These are phyloP conservation scores for Strongylocentrotus purpuratus DNA, from an alignment of 35 echinoderm and acorn worm species.

Conservation along the genomic window DNA sequence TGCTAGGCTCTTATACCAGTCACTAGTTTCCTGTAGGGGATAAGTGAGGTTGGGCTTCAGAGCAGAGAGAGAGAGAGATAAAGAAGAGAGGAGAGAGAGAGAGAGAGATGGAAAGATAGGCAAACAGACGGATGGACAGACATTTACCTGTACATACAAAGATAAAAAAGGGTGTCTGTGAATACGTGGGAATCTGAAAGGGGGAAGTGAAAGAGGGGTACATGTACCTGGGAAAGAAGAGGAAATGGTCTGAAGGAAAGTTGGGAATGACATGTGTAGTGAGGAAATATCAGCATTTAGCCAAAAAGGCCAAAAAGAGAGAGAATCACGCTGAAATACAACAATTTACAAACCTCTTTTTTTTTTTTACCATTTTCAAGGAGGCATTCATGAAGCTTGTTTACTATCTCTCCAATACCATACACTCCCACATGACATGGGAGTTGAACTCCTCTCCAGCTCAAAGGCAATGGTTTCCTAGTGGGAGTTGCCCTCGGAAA, in stretches of 20 bases:
- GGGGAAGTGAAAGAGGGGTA: neutral
- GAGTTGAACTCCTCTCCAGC: neutral
- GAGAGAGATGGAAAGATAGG: neutral
- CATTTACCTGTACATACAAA: neutral
- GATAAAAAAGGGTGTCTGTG: neutral
- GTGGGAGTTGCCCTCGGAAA: constrained; percentile 26
- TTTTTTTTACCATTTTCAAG: neutral
- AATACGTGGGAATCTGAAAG: neutral
- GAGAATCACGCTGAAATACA: no score
- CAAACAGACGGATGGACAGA: neutral
- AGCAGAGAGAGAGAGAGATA: neutral
- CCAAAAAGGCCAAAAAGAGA: no score
- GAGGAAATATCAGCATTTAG: neutral
- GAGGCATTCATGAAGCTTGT: neutral
- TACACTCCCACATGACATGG: neutral
- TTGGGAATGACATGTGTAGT: no score
- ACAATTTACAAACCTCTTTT: no score
- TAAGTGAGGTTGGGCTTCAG: neutral
- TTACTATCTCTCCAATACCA: neutral
- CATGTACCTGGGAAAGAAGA: no score
- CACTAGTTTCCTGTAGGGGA: constrained; percentile 16
- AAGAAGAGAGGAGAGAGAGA: neutral
- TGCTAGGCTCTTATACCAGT: neutral
- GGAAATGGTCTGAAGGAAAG: neutral
- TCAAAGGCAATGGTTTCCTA: neutral